A percentile compares a stretch with the other conserved stretches of the same genome.
phyloP scores from a whole-genome alignment of 2,113 vertebrate genomes.

The Lamprologus speciosus region DNA sequence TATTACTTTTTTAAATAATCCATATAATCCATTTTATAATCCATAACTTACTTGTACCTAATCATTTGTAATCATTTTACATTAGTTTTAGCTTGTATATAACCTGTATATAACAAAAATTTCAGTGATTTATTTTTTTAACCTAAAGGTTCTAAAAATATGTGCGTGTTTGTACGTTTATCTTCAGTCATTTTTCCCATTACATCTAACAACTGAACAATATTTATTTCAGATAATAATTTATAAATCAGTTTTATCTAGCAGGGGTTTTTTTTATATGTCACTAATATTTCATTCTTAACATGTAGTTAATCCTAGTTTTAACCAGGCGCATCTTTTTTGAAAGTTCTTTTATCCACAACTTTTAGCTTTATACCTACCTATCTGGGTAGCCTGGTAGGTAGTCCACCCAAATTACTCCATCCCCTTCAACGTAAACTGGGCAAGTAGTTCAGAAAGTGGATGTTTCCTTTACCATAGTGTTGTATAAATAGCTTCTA shows the following conservation, averaged over 20 bases:
- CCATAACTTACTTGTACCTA: background rate
- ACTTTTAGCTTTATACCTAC: background rate
- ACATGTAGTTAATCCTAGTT: background rate
- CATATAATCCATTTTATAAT: background rate
- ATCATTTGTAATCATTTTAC: background rate
- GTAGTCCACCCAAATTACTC: background rate
- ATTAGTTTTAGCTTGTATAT: background rate
- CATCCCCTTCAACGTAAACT: background rate
- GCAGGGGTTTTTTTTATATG: rapidly evolving
- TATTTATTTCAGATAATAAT: background rate
- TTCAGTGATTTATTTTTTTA: background rate
- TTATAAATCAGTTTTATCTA: background rate
- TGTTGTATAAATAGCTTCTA: background rate
- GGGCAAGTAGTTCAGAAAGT: background rate
- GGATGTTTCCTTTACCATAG: background rate
- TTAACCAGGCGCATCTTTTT: background rate
- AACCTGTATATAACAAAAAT: background rate
- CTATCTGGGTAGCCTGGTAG: background rate
- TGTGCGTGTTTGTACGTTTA: rapidly evolving
- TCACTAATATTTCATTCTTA: background rate
- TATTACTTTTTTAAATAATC: background rate
- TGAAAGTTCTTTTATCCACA: background rate
- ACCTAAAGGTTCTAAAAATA: background rate
- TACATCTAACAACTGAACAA: background rate
- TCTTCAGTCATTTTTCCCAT: background rate